Evolutionary conservation across 2,797 vertebrate genomes (phyloP).

Genomic region (Trichosurus vulpecula): DNA sequence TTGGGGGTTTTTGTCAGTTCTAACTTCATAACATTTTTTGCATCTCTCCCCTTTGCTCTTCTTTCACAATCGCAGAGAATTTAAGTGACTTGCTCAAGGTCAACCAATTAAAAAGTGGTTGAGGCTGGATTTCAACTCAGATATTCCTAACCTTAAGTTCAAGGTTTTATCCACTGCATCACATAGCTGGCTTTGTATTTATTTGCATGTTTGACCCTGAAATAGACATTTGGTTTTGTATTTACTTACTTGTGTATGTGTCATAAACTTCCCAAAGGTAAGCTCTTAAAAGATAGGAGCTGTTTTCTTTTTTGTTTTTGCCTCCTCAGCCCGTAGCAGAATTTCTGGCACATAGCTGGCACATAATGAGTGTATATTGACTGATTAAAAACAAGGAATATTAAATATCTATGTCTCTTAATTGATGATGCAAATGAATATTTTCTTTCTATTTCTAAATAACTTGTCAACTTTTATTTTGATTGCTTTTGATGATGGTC

Average conservation of each 20-base stretch:
- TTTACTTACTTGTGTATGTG: background rate
- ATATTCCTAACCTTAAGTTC: background rate
- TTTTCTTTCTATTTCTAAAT: slow-evolving; percentile 25
- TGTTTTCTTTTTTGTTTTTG: background rate
- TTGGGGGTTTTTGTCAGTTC: background rate
- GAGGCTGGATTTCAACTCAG: background rate
- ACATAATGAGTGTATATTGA: background rate
- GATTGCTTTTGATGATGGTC: background rate
- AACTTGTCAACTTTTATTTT: background rate
- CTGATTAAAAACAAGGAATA: background rate
- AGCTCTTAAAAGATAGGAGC: background rate
- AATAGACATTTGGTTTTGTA: background rate
- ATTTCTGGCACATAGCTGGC: background rate
- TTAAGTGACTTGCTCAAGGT: background rate
- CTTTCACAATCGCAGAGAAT: background rate
- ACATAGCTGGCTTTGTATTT: background rate
- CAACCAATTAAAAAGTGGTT: background rate
- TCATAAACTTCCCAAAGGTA: background rate
- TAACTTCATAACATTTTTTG: background rate
- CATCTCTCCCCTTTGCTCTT: background rate
- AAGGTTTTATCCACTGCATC: background rate
- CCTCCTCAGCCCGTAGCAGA: background rate
- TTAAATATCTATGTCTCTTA: background rate
- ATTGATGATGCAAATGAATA: background rate
- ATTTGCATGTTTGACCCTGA: background rate